Percentiles rank a stretch among this genome's conserved stretches.
Conservation (phyloP, 2,888 invertebrate genomes). For the Timema podura region DNA sequence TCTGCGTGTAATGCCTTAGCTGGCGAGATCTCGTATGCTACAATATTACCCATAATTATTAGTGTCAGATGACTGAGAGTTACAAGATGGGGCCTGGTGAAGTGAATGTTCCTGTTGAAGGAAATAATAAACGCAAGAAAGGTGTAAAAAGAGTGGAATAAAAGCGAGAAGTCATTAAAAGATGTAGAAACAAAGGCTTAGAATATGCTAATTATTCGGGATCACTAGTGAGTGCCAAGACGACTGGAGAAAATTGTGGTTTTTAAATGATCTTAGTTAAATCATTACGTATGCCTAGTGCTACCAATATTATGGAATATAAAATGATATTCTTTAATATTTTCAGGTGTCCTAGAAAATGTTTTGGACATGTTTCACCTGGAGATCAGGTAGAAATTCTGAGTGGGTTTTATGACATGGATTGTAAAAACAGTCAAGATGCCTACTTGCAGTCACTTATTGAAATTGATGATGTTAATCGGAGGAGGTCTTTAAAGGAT, state of each 20-base stretch:
- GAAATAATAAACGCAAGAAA: neutral
- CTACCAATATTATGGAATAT: too few relatives aligned
- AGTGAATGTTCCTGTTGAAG: neutral
- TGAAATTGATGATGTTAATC: neutral
- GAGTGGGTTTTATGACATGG: neutral
- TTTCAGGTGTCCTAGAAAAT: too few relatives aligned
- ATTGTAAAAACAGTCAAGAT: neutral
- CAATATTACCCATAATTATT: neutral
- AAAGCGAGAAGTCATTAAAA: neutral
- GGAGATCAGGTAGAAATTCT: neutral
- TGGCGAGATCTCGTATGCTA: neutral
- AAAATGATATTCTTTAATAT: too few relatives aligned
- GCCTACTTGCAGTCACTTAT: slow-evolving; percentile 2
- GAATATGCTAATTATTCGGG: neutral
- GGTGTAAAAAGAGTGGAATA: neutral
- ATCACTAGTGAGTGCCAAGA: neutral
- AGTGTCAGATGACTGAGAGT: slow-evolving; percentile 1
- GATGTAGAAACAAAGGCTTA: neutral
- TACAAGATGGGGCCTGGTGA: neutral
- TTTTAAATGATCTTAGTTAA: too few relatives aligned
- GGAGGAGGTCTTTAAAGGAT: slow-evolving; percentile 1
- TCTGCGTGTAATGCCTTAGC: neutral
- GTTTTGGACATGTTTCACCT: neutral
- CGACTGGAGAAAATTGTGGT: neutral
- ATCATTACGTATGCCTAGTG: too few relatives aligned